A percentile compares a stretch with the other conserved stretches of the same genome.
These are phyloP conservation scores for Theropithecus gelada DNA, from an alignment of 2,113 vertebrate species.

Conservation along the genomic window DNA sequence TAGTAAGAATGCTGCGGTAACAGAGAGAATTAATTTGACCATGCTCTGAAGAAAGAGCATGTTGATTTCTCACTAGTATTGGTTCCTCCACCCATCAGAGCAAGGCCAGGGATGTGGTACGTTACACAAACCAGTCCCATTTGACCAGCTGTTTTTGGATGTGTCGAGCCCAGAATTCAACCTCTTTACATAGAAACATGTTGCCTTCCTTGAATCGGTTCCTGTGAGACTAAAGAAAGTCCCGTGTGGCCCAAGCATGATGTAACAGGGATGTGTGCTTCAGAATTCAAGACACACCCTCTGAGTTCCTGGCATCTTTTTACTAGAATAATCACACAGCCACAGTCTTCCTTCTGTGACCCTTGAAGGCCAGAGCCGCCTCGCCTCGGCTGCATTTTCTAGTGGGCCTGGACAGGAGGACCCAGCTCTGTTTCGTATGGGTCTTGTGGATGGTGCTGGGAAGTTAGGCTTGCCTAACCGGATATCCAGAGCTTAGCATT, in stretches of 20 bases:
- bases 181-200: conserved; percentile 72
- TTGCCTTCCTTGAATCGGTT: conserved; percentile 73
- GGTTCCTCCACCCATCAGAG: conserved; percentile 66
- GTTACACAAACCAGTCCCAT: conserved; percentile 68
- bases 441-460: not conserved
- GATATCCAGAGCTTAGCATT: not conserved
- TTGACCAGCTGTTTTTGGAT: conserved; percentile 73
- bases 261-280: conserved; percentile 72
- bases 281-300: conserved; percentile 72
- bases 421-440: not conserved
- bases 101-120: conserved; percentile 53
- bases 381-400: conserved; percentile 16
- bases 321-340: conserved; percentile 55
- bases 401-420: not conserved
- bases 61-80: conserved; percentile 54
- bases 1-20: conserved; percentile 30
- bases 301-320: conserved; percentile 69
- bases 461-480: not conserved
- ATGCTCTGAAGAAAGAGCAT: conserved; percentile 53
- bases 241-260: conserved; percentile 66
- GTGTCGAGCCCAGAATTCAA: conserved; percentile 46
- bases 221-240: conserved; percentile 67
- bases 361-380: conserved; percentile 32
- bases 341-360: conserved; percentile 63
- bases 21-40: conserved; percentile 55